Conservation (phyloP, 2,888 invertebrate genomes). For the Leucophenga montana region DNA sequence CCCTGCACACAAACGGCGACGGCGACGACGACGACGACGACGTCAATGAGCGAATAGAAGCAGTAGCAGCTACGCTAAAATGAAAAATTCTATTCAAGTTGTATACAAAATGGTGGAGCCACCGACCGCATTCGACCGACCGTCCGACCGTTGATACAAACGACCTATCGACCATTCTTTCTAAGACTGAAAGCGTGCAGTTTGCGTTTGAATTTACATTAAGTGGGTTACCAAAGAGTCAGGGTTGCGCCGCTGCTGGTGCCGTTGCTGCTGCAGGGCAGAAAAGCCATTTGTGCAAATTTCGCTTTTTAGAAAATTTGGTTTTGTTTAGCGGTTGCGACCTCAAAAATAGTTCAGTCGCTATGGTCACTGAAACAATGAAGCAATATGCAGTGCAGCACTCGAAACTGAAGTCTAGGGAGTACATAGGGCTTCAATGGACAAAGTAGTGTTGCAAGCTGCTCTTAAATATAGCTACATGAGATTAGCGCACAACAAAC, state of each 20-base stretch:
- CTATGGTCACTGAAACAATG: too few relatives aligned
- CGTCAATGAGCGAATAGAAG: not conserved
- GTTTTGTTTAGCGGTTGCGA: slow-evolving; percentile 17
- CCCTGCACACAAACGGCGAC: slow-evolving; percentile 28
- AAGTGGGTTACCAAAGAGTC: not conserved
- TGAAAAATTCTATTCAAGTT: slow-evolving; percentile 22
- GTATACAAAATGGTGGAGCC: not conserved
- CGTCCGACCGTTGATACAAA: too few relatives aligned
- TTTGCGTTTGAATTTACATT: slow-evolving; percentile 27
- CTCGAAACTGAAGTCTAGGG: too few relatives aligned
- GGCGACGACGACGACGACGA: not conserved
- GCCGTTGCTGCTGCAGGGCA: not conserved
- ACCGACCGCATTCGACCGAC: too few relatives aligned
- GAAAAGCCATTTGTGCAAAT: slow-evolving; percentile 2
- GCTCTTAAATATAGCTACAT: too few relatives aligned
- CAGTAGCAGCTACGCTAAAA: slow-evolving; percentile 8
- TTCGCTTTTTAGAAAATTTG: slow-evolving; percentile 25
- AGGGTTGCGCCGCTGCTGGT: not conserved
- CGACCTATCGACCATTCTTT: not conserved
- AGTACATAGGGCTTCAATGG: too few relatives aligned
- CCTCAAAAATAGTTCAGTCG: slow-evolving; percentile 8
- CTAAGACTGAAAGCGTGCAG: slow-evolving; percentile 26
- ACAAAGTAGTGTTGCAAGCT: too few relatives aligned
- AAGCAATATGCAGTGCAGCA: too few relatives aligned
- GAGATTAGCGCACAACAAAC: too few relatives aligned